A percentile compares a stretch with the other conserved stretches of the same genome.
Conservation (phyloP, 2,797 vertebrate species). For the Takifugu rubripes region DNA sequence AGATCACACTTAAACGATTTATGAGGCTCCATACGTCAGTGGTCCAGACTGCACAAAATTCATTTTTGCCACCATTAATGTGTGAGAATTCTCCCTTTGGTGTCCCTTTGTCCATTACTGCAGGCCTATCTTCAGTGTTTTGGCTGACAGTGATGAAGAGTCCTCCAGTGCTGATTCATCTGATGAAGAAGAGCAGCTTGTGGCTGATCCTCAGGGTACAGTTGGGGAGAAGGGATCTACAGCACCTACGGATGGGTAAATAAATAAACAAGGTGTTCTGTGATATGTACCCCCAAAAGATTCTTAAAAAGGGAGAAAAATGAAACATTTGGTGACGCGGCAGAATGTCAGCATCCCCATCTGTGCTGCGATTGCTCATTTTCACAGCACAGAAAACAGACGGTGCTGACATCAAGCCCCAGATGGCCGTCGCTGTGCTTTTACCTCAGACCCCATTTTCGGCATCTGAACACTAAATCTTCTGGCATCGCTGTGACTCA, state of each 20-base stretch:
- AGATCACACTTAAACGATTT: too few relatives aligned
- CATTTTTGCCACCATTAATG: too few relatives aligned
- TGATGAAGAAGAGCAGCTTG: constrained; percentile 80
- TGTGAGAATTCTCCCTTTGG: too few relatives aligned
- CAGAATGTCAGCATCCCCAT: constrained; percentile 8
- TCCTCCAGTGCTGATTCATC: constrained; percentile 87
- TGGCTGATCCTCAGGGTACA: constrained; percentile 65
- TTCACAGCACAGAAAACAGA: constrained; percentile 17
- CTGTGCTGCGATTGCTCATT: constrained; percentile 28
- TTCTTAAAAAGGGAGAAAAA: background rate
- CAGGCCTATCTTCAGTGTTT: constrained; percentile 68
- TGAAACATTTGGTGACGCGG: constrained; percentile 5
- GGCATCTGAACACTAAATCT: constrained; percentile 24
- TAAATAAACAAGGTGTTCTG: background rate
- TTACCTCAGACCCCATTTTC: constrained; percentile 22
- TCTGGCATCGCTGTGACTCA: background rate
- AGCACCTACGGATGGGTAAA: constrained; percentile 75
- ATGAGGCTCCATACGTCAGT: too few relatives aligned
- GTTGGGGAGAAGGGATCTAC: constrained; percentile 69
- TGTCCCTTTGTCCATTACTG: constrained; percentile 9
- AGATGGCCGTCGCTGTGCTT: constrained; percentile 40
- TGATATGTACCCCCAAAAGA: background rate
- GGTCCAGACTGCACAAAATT: too few relatives aligned
- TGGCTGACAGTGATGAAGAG: constrained; percentile 88
- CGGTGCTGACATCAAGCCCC: constrained; percentile 31